Evolutionary conservation across 2,113 vertebrate species (phyloP), one percentile per base, ranked within the genome.

Genomic region (Odocoileus hemionus): DNA sequence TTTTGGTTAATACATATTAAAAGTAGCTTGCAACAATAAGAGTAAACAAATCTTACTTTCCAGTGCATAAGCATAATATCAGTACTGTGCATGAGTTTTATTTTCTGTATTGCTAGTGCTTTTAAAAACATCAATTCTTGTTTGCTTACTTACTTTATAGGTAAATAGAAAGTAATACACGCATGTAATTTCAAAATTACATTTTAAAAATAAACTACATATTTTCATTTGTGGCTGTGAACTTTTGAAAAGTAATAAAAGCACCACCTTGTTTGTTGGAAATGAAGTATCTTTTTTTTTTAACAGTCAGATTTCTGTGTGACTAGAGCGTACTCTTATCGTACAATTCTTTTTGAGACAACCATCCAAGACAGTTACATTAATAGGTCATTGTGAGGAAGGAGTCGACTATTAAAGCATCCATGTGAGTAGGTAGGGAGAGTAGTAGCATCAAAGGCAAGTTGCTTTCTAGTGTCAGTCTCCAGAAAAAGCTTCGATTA

Each of bases 241-340:
- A 61, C 54, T 83, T 92, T 83, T 95, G 54, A 92, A 86, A 95
- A 82, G 13, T 64, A 86, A 33, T 93, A 76, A 91, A 82, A 92
- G 8, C n/a, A 79, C 88, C 52, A 50, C 43, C 23, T 86, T 54
- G 25, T 86, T 94, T 96, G 43, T 61, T 94, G 67, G 23, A 89
- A 92, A 78, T 94, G 61, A 91, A 84, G 26, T 93, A 19, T 52
- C 36, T 50, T 50, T 50, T 50, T 47, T 50, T 97, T 93, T 90
- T 30, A 39, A 91, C 91, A 78, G 28, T 88, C 64, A 67, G 16
- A 4, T 92, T 86, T 85, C 39, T 95, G 1, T 91, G 33, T 80
- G 19, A 84, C 28, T 84, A 12, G 33, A 86, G 15, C 3, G 43
- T 90, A 12, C 13, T 83, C 50, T 85, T 60, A 86, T 13, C 61